Conservation (phyloP, 2,888 invertebrate species). For the Drosophila austrosaltans region DNA sequence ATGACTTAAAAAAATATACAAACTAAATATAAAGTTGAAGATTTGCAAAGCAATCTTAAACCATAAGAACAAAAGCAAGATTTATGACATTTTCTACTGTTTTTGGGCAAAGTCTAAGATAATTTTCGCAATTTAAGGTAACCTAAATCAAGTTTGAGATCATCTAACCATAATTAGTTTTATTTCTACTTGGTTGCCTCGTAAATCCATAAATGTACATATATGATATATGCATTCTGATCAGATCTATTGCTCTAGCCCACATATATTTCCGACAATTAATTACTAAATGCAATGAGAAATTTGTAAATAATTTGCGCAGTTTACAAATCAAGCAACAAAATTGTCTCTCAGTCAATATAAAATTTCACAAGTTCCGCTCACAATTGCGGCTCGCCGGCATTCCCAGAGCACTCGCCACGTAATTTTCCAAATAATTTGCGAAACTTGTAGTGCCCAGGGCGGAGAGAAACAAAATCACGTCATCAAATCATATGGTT, state of each 20-base stretch:
- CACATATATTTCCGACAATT: conserved; percentile 21
- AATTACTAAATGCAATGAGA: conserved; percentile 13
- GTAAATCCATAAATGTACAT: conserved; percentile 21
- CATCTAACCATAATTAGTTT: not conserved
- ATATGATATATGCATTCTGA: not conserved
- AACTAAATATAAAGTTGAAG: not conserved
- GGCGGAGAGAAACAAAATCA: conserved; percentile 47
- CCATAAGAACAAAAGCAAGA: not conserved
- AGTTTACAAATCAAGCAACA: conserved; percentile 46
- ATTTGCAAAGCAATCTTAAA: not conserved
- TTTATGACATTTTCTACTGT: not conserved
- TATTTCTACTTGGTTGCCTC: not conserved
- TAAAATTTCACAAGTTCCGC: conserved; percentile 65
- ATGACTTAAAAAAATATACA: not conserved
- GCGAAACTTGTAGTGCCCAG: conserved; percentile 52
- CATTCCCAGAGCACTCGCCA: conserved; percentile 30
- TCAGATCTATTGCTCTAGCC: conserved; percentile 21
- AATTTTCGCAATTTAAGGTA: not conserved
- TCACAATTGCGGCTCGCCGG: conserved; percentile 49
- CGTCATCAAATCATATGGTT: conserved; percentile 51
- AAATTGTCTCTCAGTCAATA: conserved; percentile 6
- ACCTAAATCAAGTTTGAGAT: conserved; percentile 4
- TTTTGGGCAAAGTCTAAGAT: not conserved
- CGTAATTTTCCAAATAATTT: conserved; percentile 66
- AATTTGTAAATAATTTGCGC: conserved; percentile 64